Evolutionary conservation across 2,113 vertebrate genomes (phyloP), one percentile per base, ranked within the genome.

Genomic region (Myxocyprinus asiaticus): DNA sequence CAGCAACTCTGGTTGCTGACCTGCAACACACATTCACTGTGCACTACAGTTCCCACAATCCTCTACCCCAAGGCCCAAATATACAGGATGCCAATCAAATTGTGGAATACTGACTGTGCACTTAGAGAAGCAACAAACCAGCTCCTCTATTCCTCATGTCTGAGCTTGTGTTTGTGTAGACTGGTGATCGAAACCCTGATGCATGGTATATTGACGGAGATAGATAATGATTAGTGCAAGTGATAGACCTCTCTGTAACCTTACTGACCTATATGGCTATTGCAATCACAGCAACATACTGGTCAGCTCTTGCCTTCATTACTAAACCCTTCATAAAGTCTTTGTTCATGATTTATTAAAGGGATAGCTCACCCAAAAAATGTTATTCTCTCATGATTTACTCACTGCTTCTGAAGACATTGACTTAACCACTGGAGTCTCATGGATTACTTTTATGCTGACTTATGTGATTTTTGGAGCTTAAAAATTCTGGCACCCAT

Each of bases 41-140:
- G 63, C 65, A 84, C 83, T 84, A 76, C 83, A 81, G 71, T 67
- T 70, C 83, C 83, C 83, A 84, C 22, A 84, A 66, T 84, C 74
- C 66, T 67, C 51, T 33, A 45, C 65, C 68, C 62, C 63, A 55
- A 64, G 62, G 48, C 43, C 58, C 43, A 75, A 73, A 78, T 76
- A 64, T 61, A 75, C 59, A 66, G 47, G 22, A 75, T 42, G 55
- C 53, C 71, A 63, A 59, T 74, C 45, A 51, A 8, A 58, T 56
- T 74, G 66, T 50, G 42, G 42, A 51, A 33, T 33, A 73, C 14
- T 77, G 74, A 69, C 62, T 9, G 76, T 77, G 65, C 33, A 17
- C 77, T 77, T 81, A 58, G 5, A 74, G 48, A 45, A 62, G 51
- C 62, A 15, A 50, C 42, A 53, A n/a, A 43, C 50, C 69, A 44